Percentiles rank a stretch among this genome's conserved stretches.
phyloP scores from a whole-genome alignment of 2,113 vertebrate species.

The Triplophysa rosa region DNA sequence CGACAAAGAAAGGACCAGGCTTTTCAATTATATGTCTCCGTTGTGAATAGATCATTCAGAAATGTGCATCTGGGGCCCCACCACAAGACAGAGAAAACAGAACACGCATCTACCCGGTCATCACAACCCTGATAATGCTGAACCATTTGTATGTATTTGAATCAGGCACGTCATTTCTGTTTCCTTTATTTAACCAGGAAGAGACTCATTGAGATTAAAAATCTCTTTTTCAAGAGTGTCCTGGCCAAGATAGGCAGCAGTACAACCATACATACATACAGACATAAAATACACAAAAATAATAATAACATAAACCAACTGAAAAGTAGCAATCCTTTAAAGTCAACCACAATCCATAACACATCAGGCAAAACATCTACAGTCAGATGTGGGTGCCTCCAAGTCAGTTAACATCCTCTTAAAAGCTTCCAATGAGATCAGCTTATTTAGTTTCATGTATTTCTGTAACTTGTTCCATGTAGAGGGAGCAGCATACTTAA shows the following conservation, averaged over 20 bases:
- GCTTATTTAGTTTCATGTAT: too few species aligned
- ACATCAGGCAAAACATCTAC: background rate
- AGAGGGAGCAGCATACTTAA: background rate
- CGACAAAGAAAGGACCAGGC: constrained; percentile 27
- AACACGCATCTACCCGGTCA: background rate
- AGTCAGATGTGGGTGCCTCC: too few species aligned
- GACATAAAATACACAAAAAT: too few species aligned
- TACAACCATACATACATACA: too few species aligned
- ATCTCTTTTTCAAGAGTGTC: too few species aligned
- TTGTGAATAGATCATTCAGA: constrained; percentile 19
- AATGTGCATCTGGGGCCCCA: constrained; percentile 36
- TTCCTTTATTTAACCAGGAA: too few species aligned
- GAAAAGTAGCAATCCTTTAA: background rate
- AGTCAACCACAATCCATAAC: background rate
- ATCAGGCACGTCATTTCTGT: too few species aligned
- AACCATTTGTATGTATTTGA: background rate
- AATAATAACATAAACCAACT: background rate
- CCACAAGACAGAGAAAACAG: background rate
- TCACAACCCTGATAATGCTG: background rate
- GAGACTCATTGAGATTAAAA: too few species aligned
- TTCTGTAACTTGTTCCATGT: background rate
- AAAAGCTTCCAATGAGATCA: too few species aligned
- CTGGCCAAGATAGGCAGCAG: too few species aligned
- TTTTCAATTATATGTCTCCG: constrained; percentile 33
- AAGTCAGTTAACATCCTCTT: background rate